Percentiles rank a stretch among this genome's conserved stretches.
Conservation (phyloP, 1,140 invertebrate genomes). For the Drosophila pseudoobscura region DNA sequence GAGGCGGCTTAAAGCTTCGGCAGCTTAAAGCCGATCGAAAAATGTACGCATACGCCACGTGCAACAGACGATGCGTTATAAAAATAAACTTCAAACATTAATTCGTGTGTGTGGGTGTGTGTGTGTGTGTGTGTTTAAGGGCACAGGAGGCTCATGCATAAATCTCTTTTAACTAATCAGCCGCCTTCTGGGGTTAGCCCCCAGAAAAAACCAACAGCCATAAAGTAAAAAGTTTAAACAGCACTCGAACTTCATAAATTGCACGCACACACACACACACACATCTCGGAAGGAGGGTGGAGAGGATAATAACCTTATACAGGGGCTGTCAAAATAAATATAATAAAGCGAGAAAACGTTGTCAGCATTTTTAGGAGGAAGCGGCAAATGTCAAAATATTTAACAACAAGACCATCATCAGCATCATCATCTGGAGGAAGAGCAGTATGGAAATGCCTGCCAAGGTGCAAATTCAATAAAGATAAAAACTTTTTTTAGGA, state of each 20-base stretch:
- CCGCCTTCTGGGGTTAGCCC: constrained; percentile 34
- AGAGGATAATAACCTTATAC: constrained; percentile 46
- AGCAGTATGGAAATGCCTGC: constrained; percentile 49
- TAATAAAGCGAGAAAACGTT: constrained; percentile 53
- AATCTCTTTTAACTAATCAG: constrained; percentile 67
- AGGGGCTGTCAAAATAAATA: constrained; percentile 59
- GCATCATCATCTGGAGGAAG: constrained; percentile 26
- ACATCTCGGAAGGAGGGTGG: background rate
- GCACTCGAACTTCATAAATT: constrained; percentile 54
- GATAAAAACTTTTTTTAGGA: constrained; percentile 50
- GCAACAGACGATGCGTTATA: constrained; percentile 21
- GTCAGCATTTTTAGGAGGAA: constrained; percentile 44
- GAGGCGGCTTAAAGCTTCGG: constrained; percentile 36
- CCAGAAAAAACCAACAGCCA: constrained; percentile 16
- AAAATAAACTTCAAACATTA: constrained; percentile 46
- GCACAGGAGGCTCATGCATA: constrained; percentile 59
- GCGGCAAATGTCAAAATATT: constrained; percentile 60
- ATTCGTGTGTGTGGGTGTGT: constrained; percentile 3
- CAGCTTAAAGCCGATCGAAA: constrained; percentile 29
- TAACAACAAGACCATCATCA: constrained; percentile 60
- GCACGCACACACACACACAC: constrained; percentile 3
- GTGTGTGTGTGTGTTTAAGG: constrained; percentile 25
- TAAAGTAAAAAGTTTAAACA: constrained; percentile 53
- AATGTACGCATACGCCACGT: constrained; percentile 50
- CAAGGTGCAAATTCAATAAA: constrained; percentile 65